Base-by-base conservation (phyloP, 2,797 vertebrate genomes). In the Clarias platycephalus region DNA sequence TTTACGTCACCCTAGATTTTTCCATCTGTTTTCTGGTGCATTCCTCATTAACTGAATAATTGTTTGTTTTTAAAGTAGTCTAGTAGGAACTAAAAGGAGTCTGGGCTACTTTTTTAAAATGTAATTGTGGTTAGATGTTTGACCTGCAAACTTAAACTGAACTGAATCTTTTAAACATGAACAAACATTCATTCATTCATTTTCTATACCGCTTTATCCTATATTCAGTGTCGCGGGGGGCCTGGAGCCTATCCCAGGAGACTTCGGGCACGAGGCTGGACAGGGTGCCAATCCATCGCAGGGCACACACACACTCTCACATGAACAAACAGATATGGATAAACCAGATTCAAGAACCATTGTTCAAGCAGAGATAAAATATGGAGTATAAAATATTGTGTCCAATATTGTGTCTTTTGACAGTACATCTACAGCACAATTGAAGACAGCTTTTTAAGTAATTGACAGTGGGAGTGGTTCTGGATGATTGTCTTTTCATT, bases 21-120 rank as follows among this genome's bases (percentile, higher is more conserved):
- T 92, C 90, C 88, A 84, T 91, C 89, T 5, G 37, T 80, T 89
- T 90, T 84, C 90, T 83, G 71, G 85, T 49, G 13, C 66, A 75
- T 71, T 81, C 16, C 66, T 85, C 34, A 22, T 75, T 64, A 83
- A 80, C 40, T 76, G 58, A 72, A 26, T 75, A 55, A 75, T 75
- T 63, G 40, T 75, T 83, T 76, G 55, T 82, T 53, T 53, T 71
- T 72, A 62, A 71, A 58, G 55, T 20, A 53, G 70, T 63, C 70
- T 63, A 75, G 70, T 64, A 63, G 18, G 40, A 53, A 53, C 18
- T 64, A 28, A 75, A 63, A 63, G 37, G 16, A 28, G 34, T 72
- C 67, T 74, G 20, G n/a, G 31, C 44, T 66, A 64, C 31, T 70
- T 80, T 80, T 22, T 18, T 63, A 13, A 63, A 78, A 80, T 84